Evolutionary conservation across 2,797 vertebrate species (phyloP).

Genomic region (Rhynchotus rufescens): DNA sequence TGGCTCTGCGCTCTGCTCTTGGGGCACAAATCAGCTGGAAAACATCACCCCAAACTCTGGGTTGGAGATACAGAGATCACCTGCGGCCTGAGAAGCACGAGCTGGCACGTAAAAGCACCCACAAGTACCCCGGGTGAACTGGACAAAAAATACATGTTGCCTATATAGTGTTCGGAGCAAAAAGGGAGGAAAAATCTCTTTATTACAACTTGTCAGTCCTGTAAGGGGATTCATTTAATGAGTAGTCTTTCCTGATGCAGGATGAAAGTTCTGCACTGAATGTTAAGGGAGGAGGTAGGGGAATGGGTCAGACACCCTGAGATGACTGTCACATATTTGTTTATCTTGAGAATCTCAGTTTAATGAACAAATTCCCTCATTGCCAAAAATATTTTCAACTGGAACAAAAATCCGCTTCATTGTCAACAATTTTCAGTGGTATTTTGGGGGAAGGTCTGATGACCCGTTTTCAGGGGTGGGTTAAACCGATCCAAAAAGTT

Average conservation of each 20-base stretch:
- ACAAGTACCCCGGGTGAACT: not conserved
- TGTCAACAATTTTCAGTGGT: not conserved
- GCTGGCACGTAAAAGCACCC: not conserved
- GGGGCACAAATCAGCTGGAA: not conserved
- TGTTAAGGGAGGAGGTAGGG: not conserved
- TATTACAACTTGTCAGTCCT: not conserved
- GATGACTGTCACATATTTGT: not conserved
- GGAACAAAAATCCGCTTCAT: not conserved
- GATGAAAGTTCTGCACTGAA: constrained; percentile 14
- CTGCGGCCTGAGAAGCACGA: not conserved
- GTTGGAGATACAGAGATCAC: not conserved
- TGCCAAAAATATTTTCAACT: not conserved
- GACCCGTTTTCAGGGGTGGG: not conserved
- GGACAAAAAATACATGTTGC: not conserved
- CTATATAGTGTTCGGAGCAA: not conserved
- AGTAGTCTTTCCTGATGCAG: not conserved
- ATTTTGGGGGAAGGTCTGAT: accelerated
- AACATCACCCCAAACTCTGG: not conserved
- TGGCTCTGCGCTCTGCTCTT: not conserved
- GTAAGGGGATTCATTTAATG: not conserved
- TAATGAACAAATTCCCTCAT: constrained; percentile 11
- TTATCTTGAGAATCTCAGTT: not conserved
- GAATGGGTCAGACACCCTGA: not conserved
- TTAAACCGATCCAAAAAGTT: not conserved
- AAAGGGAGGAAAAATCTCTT: not conserved